Conservation (phyloP, 2,113 vertebrate genomes). For the Sinocyclocheilus anshuiensis region DNA sequence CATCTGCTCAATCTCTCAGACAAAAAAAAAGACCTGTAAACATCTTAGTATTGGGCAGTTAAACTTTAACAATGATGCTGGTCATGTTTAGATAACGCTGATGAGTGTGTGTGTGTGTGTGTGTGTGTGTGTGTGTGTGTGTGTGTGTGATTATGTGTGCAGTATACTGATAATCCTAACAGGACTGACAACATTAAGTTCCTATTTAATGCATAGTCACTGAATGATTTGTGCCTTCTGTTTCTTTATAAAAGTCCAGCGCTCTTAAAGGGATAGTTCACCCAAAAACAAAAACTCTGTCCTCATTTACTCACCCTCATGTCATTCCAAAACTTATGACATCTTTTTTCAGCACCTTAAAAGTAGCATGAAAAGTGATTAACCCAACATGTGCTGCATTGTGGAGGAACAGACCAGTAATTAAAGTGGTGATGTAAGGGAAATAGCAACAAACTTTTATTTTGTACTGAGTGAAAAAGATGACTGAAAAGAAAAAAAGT, state of each 20-base stretch:
- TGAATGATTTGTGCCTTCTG: conserved; percentile 11
- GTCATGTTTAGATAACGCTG: not conserved
- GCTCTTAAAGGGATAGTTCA: conserved; percentile 12
- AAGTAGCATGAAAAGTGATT: not conserved
- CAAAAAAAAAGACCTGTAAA: conserved; percentile 25
- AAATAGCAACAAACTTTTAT: not conserved
- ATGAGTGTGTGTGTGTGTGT: not conserved
- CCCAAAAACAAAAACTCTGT: not conserved
- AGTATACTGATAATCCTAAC: not conserved
- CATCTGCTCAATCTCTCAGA: not conserved
- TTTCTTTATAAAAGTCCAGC: no score
- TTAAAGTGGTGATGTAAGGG: not conserved
- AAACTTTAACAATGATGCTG: conserved; percentile 34
- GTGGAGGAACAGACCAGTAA: not conserved
- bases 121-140: not conserved
- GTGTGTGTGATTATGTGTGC: not conserved
- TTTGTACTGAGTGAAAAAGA: not conserved
- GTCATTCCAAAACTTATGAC: not conserved
- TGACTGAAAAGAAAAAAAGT: not conserved
- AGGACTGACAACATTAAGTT: not conserved
- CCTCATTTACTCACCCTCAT: not conserved
- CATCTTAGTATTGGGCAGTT: not conserved
- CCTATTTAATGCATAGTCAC: not conserved
- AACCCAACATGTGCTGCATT: not conserved
- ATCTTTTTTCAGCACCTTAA: not conserved